Base-by-base conservation (phyloP, 2,888 invertebrate species). In the Nematopogon swammerdamellus region DNA sequence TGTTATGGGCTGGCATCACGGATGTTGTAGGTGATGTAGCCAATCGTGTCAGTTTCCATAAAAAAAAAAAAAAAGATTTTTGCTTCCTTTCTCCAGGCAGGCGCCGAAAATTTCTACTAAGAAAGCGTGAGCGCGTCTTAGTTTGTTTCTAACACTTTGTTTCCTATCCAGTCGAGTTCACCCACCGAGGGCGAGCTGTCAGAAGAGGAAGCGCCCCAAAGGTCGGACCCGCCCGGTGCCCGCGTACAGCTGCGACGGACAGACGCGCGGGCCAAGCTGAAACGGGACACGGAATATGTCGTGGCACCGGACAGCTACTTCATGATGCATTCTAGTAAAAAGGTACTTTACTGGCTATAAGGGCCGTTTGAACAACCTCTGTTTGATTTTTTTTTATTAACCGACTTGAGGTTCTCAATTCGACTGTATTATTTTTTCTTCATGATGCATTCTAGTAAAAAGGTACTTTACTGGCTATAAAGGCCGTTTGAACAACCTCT, bases 231-330 rank as follows among this genome's bases (percentile, higher is more conserved):
- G 46, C n/a, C 48, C 51, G 63, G 19, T n/a, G 63, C 61, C 58
- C 66, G 60, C 48, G 57, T 54, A 66, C 63, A 46, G 60, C 19
- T 54, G 59, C 18, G 65, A 63, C 53, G 14, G 66, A 57, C 55
- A 59, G 58, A 19, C 55, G 48, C 14, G 66, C 60, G 20, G 46
- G 42, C 53, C 2, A 72, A 65, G 57, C 53, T 57, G n/a, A 20
- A 30, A 2, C 74, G 70, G 49, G 70, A 72, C 53, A 64, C 77
- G 0, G 85, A 85, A 49, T 88, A 84, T 59, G 76, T 84, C 52
- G 81, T 87, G 18, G 82, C 85, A 57, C 83, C 87, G 44, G 88
- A 88, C 62, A 84, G 85, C 53, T 88, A 88, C 64, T 89, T 89
- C 57, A 80, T 82, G 56, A 83, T 85, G 64, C 80, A 84, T 65